A percentile compares a stretch with the other conserved stretches of the same genome.
phyloP scores from a whole-genome alignment of 2,113 vertebrate species.

The Cairina moschata region DNA sequence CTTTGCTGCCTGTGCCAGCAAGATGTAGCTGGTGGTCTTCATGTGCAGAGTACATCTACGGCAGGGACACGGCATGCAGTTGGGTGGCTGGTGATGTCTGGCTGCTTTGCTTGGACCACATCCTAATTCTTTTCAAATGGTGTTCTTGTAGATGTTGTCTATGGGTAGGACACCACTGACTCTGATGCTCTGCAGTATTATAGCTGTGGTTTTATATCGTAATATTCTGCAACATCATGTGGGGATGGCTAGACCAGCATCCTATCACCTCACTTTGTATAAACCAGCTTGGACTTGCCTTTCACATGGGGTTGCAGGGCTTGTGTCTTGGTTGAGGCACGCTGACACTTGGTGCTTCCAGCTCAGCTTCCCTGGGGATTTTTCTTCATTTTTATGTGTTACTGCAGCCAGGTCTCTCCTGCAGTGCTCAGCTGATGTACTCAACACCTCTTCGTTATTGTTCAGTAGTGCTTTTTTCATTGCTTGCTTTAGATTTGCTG shows the following conservation, averaged over 20 bases:
- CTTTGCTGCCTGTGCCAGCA: background rate
- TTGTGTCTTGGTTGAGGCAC: background rate
- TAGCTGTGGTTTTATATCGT: background rate
- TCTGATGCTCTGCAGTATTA: background rate
- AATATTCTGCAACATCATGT: background rate
- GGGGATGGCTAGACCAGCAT: too few species aligned
- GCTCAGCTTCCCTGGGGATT: background rate
- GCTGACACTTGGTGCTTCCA: background rate
- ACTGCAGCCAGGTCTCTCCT: background rate
- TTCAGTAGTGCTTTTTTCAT: background rate
- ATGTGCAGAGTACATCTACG: accelerated
- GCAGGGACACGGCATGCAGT: background rate
- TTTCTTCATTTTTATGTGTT: background rate
- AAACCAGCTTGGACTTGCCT: background rate
- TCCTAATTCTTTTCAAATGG: background rate
- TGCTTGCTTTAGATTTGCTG: background rate
- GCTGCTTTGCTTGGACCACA: accelerated
- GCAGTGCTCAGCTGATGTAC: background rate
- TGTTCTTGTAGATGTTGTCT: background rate
- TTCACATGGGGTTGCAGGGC: background rate
- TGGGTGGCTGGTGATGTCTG: background rate
- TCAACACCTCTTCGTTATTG: background rate
- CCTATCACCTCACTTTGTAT: background rate
- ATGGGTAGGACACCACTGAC: background rate
- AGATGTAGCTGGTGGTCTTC: background rate